Evolutionary conservation across 2,888 invertebrate genomes (phyloP).

Genomic region (Ichneumoninae sp.): DNA sequence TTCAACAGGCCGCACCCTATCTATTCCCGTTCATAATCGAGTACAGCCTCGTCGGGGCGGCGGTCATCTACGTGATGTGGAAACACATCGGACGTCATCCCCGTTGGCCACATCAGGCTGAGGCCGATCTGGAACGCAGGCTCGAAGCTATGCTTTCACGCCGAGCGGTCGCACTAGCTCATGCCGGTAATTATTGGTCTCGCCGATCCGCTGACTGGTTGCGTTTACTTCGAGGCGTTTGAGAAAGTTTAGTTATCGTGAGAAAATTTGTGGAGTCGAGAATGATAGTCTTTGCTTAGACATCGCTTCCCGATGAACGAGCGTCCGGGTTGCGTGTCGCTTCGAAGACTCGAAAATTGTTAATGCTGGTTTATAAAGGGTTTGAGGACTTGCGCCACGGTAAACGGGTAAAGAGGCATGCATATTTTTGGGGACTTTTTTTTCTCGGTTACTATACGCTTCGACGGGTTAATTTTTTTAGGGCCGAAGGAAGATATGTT

Average conservation of each 20-base stretch:
- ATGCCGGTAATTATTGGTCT: constrained; percentile 87
- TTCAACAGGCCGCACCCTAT: constrained; percentile 96
- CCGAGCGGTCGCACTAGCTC: constrained; percentile 93
- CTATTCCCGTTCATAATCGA: constrained; percentile 98
- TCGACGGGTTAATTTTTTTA: no score
- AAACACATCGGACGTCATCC: constrained; percentile 96
- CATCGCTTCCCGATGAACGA: background rate
- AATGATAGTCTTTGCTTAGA: background rate
- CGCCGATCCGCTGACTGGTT: background rate
- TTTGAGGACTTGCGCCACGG: no score
- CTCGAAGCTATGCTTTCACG: constrained; percentile 94
- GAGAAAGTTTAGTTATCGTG: background rate
- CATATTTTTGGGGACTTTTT: no score
- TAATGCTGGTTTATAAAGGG: no score
- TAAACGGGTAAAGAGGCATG: no score
- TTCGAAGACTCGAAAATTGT: no score
- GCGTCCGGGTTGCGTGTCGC: background rate
- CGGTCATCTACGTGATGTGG: constrained; percentile 98
- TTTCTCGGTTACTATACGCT: no score
- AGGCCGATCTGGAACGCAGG: constrained; percentile 95
- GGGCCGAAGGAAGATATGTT: no score
- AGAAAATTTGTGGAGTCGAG: background rate
- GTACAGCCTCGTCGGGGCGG: constrained; percentile 97
- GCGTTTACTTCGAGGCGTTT: background rate
- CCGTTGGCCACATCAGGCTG: constrained; percentile 89